A percentile compares a stretch with the other conserved stretches of the same genome.
Evolutionary conservation across 2,113 vertebrate genomes (phyloP).

Genomic region (Muscicapa adusta): DNA sequence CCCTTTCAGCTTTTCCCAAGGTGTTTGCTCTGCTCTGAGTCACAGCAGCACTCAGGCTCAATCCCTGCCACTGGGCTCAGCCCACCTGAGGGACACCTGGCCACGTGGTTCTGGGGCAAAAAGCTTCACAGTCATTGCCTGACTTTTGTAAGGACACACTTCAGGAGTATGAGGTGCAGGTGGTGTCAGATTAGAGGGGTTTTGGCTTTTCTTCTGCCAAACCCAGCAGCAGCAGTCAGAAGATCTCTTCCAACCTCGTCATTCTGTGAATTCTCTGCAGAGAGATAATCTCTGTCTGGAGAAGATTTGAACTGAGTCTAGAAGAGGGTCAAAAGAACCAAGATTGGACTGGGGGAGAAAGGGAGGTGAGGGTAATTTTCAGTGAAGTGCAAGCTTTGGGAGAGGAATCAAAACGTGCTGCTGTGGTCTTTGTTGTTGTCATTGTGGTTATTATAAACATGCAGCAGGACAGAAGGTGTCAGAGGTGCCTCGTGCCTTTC

Average conservation of each 20-base stretch:
- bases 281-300: background rate
- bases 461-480: background rate
- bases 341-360: background rate
- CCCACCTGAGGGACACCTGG: rapidly evolving
- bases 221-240: background rate
- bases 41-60: background rate
- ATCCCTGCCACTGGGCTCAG: rapidly evolving
- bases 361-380: background rate
- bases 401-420: background rate
- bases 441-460: background rate
- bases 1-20: background rate
- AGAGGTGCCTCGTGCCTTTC: background rate
- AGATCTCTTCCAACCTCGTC: no score
- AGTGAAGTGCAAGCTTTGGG: background rate
- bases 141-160: background rate
- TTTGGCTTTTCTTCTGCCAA: background rate
- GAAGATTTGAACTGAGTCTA: background rate
- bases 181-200: background rate
- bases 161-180: background rate
- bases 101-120: background rate
- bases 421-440: background rate
- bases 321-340: background rate
- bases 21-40: background rate
- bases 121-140: background rate
- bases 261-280: background rate